These are phyloP conservation scores for Brachyhypopomus occidentalis DNA, from an alignment of 2,113 vertebrate genomes.

Conservation along the genomic window DNA sequence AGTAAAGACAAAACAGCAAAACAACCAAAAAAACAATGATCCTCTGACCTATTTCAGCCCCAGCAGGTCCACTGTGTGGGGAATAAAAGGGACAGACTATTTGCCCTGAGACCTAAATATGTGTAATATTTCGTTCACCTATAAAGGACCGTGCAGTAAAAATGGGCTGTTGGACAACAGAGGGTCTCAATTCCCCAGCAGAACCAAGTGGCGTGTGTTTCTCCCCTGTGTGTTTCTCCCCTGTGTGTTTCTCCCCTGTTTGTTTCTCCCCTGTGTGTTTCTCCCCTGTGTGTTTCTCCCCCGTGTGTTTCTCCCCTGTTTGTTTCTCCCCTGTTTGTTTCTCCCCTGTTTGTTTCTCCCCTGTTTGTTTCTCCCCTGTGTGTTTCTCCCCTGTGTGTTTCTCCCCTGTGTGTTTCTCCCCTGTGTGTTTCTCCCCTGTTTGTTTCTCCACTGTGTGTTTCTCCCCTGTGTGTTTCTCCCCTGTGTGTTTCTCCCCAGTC, in stretches of 20 bases:
- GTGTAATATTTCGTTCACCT: constrained; percentile 65
- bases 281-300: constrained; percentile 56
- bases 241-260: constrained; percentile 54
- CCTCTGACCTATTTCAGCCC: constrained; percentile 73
- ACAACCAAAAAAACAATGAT: constrained; percentile 61
- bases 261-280: too few relatives aligned
- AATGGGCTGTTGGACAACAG: constrained; percentile 56
- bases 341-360: constrained; percentile 50
- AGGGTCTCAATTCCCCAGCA: constrained; percentile 50
- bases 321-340: constrained; percentile 49
- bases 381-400: constrained; percentile 52
- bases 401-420: constrained; percentile 46
- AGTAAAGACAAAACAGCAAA: constrained; percentile 56
- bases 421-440: too few relatives aligned
- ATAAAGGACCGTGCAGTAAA: constrained; percentile 62
- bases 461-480: constrained; percentile 49
- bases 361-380: constrained; percentile 55
- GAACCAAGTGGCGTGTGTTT: constrained; percentile 52
- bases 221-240: constrained; percentile 50
- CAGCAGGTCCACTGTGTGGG: constrained; percentile 64
- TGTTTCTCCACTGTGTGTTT: too few relatives aligned
- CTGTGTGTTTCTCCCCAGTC: constrained; percentile 60
- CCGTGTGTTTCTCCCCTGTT: constrained; percentile 52
- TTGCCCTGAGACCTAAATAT: constrained; percentile 63
- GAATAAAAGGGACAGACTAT: constrained; percentile 52